Evolutionary conservation across 1,140 invertebrate species (phyloP), one percentile per base, ranked within the genome.

Genomic region (Drosophila triauraria): DNA sequence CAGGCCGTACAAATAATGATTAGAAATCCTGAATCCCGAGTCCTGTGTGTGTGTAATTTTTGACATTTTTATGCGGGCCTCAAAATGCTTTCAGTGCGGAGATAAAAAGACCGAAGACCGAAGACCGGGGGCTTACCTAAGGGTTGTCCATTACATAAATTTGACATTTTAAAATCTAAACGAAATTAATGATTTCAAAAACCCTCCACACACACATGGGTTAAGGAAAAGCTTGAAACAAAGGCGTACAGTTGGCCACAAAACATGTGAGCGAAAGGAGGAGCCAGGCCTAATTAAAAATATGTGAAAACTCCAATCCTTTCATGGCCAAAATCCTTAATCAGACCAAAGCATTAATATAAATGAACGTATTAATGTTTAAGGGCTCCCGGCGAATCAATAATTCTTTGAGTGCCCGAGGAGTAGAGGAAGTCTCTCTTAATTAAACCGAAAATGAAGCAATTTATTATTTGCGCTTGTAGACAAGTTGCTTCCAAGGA

Each of bases 61-160:
- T 90, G 85, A 90, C 85, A 90, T 90, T 90, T 90, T 90, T 90
- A 90, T 90, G 85, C 85, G 85, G 85, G 85, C 81, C 70, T 76
- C 72, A 88, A 88, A 86, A 70, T 70, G 62, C 63, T 68, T 70
- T 70, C 42, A 46, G 20, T n/a, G 20, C 35, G 60, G 59, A 58
- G 78, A 68, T 70, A 54, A 61, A 56, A 44, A 62, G 20, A 20
- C 1, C 20, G 20, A 20, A 20, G 20, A 20, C 20, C 20, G 20
- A 20, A 20, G 20, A 20, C 43, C 12, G 32, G 8, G 13, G 32
- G 59, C 20, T 17, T 20, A 42, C 62, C 53, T 27, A 83, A 83
- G 81, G 65, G 75, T 79, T 80, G 68, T 63, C 50, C 58, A 57
- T 62, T 71, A 78, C 63, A 84, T 71, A 81, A 88, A 85, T 85